Evolutionary conservation across 2,113 vertebrate species (phyloP).

Genomic region (Opisthocomus hoazin): DNA sequence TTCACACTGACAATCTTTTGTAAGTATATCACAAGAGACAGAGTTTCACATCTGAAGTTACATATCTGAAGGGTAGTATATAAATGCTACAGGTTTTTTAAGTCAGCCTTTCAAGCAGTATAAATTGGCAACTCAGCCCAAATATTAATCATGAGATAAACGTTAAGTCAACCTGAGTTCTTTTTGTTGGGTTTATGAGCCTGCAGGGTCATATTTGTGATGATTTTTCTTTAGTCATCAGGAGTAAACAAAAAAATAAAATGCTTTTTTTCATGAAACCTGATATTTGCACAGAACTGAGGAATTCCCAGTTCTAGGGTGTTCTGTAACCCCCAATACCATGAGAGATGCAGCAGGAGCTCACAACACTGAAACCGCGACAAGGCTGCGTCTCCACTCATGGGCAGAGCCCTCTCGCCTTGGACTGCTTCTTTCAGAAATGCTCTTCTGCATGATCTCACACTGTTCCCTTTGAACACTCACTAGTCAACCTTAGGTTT

Average conservation of each 20-base stretch:
- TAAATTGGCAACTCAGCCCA: not conserved
- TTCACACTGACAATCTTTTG: not conserved
- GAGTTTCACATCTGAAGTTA: slow-evolving; percentile 22
- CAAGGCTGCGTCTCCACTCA: accelerated
- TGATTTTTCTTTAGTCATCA: not conserved
- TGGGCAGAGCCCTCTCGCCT: not conserved
- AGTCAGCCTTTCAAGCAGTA: slow-evolving; percentile 4
- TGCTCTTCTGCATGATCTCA: not conserved
- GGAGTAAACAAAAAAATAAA: not conserved
- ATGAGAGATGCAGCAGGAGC: accelerated
- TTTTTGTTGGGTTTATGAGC: not conserved
- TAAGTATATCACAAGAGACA: not conserved
- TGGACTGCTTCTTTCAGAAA: not conserved
- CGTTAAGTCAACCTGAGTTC: not conserved
- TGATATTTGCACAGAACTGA: not conserved
- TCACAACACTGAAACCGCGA: not conserved
- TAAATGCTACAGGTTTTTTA: slow-evolving; percentile 39
- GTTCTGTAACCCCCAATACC: not conserved
- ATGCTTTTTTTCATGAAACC: not conserved
- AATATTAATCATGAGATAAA: slow-evolving; percentile 34
- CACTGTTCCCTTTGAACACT: accelerated
- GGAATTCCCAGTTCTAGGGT: not conserved
- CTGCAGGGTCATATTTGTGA: not conserved
- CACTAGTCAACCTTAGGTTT: not conserved
- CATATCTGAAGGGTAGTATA: not conserved